Percentiles rank a stretch among this genome's conserved stretches.
phyloP scores from a whole-genome alignment of 2,888 invertebrate genomes.

The Caenorhabditis panamensis region DNA sequence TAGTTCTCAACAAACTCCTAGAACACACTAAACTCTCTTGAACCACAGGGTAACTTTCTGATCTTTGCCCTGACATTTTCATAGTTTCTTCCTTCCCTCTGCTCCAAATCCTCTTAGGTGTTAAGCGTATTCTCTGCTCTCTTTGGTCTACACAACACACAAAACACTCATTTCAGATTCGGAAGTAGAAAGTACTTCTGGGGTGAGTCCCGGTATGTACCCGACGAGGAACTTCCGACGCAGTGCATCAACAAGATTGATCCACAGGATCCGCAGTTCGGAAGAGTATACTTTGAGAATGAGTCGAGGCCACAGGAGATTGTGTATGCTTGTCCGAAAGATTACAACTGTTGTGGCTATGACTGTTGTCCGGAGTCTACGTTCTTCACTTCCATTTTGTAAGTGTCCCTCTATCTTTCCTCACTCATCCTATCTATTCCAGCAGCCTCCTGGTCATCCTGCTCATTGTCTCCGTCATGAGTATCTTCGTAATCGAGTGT shows the following conservation, averaged over 20 bases:
- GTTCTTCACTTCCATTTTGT: constrained; percentile 68
- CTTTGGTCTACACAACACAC: too few species aligned
- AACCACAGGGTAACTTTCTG: too few species aligned
- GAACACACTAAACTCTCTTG: too few species aligned
- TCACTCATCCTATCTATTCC: constrained; percentile 17
- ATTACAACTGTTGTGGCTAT: constrained; percentile 64
- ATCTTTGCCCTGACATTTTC: too few species aligned
- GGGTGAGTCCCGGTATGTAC: constrained; percentile 55
- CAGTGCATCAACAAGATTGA: constrained; percentile 68
- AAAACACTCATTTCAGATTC: constrained; percentile 62
- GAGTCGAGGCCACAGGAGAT: constrained; percentile 65
- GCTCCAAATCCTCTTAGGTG: too few species aligned
- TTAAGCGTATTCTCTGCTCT: too few species aligned
- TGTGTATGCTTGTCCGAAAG: constrained; percentile 62
- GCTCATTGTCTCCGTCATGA: constrained; percentile 62
- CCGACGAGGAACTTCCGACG: constrained; percentile 56
- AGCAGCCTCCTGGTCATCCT: constrained; percentile 65
- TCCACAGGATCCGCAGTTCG: constrained; percentile 68
- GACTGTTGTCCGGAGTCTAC: constrained; percentile 64
- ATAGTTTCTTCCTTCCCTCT: too few species aligned
- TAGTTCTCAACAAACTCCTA: too few species aligned
- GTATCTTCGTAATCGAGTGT: constrained; percentile 65
- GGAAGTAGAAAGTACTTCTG: constrained; percentile 61
- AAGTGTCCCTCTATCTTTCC: constrained; percentile 29
- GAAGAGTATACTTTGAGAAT: constrained; percentile 60